Base-by-base conservation (phyloP, 2,113 vertebrate species). In the Hystrix cristata region DNA sequence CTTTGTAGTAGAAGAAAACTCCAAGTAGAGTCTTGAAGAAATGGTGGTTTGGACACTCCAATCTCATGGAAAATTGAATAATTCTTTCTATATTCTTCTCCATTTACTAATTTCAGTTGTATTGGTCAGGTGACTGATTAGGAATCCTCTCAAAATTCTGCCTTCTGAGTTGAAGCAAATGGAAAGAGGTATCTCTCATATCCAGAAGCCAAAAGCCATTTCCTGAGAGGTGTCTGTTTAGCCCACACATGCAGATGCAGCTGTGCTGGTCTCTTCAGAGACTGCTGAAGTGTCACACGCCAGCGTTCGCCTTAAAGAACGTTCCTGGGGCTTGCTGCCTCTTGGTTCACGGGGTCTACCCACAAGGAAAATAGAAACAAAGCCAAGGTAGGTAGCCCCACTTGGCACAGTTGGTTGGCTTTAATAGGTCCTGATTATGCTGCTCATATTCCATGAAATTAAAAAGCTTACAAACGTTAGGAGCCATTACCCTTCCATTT, bases 361-460 rank as follows among this genome's bases (percentile, higher is more conserved):
- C 96, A 96, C 65, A 94, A 98, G 96, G 87, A 97, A 97, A 98
- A 97, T 14, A 95, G 0, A 98, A 97, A 98, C 98, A 98, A 98
- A 98, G 95, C 98, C 11, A 93, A 98, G 97, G 98, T 96, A 97
- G 98, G 98, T 97, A 98, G 96, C 94, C 96, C 97, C 98, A 96
- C 95, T 98, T 97, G 97, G 98, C 97, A 98, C 98, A 98, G 98
- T 84, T 98, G 98, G 98, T 98, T 98, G 90, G 97, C 98, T 98
- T 98, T 98, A 98, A 98, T 98, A 98, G 98, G 98, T 98, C 98
- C 98, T 98, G 98, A 99, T 99, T 98, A 98, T 97, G 98, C 98
- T 99, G 98, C 98, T 98, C 98, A 98, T 98, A 99, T 98, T 99
- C 98, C 98, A 99, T 99, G 99, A 99, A 99, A 99, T 99, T 99